Evolutionary conservation across 2,888 invertebrate genomes (phyloP), one percentile per base, ranked within the genome.

Genomic region (Autographa gamma): DNA sequence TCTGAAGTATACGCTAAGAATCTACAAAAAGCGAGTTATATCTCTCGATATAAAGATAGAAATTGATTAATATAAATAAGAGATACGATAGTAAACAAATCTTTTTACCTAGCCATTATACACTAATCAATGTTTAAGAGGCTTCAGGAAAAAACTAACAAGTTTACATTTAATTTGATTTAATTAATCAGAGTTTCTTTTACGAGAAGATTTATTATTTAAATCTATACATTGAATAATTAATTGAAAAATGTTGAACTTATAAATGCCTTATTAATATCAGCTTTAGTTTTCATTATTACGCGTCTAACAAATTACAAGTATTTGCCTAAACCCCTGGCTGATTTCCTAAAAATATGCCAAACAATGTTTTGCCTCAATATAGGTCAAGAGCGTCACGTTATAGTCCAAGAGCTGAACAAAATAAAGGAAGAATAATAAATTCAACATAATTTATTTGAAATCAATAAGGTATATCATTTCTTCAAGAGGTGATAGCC

Each of bases 391-490:
- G 5, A 48, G 6, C 48, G 43, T 43, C 16, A 16, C n/a, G 6
- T 48, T 48, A n/a, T n/a, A 4, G n/a, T 6, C 16, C 48, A 48
- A n/a, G 8, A 48, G 5, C 8, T n/a, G 5, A 38, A 38, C 38
- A 38, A 38, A 11, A 38, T 38, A 38, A 38, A 38, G 34, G 8
- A 38, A 9, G 34, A 11, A 38, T 38, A 38, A 11, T 38, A 38
- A 11, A 38, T 38, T 7, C n/a, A 16, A 48, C n/a, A 48, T 48
- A n/a, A 48, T 48, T 48, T 48, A 48, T n/a, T 48, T n/a, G 48
- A 58, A 63, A 63, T 66, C 58, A 59, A 65, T 64, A 68, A 67
- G 48, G 32, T 73, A 66, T 77, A 60, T 54, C 68, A 73, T 67
- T 64, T 68, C 54, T 68, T 68, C 61, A 54, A 68, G 68, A 62